Evolutionary conservation across 2,888 invertebrate genomes (phyloP).

Genomic region (Coronaproctus castanopsis): DNA sequence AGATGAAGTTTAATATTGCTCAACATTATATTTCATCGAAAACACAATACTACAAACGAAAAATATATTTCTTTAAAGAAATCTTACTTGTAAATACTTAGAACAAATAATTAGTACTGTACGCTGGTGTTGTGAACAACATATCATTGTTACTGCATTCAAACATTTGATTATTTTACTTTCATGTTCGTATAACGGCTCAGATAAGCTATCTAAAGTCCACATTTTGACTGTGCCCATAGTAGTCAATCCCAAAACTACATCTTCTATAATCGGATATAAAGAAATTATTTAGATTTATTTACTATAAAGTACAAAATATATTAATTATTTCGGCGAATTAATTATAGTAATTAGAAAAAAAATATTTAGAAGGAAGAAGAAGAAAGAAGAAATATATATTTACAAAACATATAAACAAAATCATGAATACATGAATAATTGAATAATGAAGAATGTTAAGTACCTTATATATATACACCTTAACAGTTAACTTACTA

Average conservation of each 20-base stretch:
- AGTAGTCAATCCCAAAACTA: constrained; percentile 82
- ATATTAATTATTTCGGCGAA: too few relatives aligned
- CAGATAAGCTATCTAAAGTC: constrained; percentile 70
- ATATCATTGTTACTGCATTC: constrained; percentile 79
- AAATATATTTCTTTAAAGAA: too few relatives aligned
- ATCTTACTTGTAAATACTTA: constrained; percentile 86
- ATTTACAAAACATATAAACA: neutral
- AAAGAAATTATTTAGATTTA: neutral
- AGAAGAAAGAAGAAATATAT: constrained; percentile 1
- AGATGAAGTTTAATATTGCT: too few relatives aligned
- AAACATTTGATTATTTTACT: constrained; percentile 89
- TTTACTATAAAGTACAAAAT: neutral
- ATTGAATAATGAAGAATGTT: too few relatives aligned
- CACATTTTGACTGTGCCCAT: constrained; percentile 94
- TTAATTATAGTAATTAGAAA: too few relatives aligned
- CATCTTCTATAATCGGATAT: constrained; percentile 45
- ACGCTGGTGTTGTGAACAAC: constrained; percentile 86
- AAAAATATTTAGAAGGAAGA: neutral
- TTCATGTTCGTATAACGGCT: constrained; percentile 73
- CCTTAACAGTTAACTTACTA: too few relatives aligned
- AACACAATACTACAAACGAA: too few relatives aligned
- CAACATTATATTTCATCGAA: too few relatives aligned
- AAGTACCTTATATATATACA: too few relatives aligned
- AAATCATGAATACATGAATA: neutral
- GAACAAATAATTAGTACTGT: constrained; percentile 93